phyloP scores from a whole-genome alignment of 1,140 invertebrate genomes.

The Scylla paramamosain region DNA sequence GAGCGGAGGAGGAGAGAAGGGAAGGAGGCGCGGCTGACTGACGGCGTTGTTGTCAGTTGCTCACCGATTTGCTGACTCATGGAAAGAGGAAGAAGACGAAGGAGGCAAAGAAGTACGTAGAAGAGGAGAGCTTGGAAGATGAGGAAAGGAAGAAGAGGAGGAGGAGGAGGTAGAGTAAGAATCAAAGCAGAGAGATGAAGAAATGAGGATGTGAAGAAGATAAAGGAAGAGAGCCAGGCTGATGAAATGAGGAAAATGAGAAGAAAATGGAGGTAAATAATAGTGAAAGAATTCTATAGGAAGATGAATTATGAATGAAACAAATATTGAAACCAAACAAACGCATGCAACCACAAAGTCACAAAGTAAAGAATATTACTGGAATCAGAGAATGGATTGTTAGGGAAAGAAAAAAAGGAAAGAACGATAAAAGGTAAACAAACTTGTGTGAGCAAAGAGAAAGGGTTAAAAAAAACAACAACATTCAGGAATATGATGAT shows the following conservation, averaged over 20 bases:
- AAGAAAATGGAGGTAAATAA: no score
- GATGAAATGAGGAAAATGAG: neutral
- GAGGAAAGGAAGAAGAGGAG: neutral
- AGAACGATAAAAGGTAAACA: neutral
- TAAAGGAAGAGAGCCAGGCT: neutral
- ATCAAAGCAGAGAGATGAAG: neutral
- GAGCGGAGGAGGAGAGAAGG: neutral
- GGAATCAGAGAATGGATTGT: neutral
- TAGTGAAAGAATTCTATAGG: neutral
- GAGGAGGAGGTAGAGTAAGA: neutral
- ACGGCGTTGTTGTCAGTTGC: neutral
- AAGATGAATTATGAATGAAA: neutral
- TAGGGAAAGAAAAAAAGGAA: neutral
- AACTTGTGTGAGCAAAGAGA: neutral
- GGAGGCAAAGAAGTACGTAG: neutral
- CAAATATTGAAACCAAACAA: neutral
- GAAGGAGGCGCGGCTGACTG: no score
- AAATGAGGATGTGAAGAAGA: neutral
- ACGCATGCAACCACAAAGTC: neutral
- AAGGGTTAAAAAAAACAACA: no score
- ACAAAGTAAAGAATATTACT: neutral
- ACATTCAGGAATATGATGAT: no score
- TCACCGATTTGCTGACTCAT: no score
- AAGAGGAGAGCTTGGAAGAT: neutral
- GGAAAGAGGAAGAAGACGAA: neutral